These are phyloP conservation scores for Charadrius vociferus DNA, from an alignment of 2,113 vertebrate genomes.

Conservation along the genomic window DNA sequence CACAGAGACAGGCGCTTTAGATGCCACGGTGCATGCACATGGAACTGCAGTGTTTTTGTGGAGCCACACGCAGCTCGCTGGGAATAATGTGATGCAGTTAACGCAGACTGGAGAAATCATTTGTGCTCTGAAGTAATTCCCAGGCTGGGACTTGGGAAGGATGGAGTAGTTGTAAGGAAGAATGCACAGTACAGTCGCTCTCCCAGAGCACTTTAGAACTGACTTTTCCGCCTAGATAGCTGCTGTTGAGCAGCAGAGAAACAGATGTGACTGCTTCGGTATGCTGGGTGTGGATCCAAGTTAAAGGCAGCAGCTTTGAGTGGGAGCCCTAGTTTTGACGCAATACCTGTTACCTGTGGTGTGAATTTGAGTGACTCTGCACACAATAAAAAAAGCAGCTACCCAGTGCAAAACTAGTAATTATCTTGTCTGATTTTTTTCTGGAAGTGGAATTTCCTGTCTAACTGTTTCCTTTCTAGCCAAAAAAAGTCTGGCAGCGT, in stretches of 20 bases:
- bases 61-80: not conserved
- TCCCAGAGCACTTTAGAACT: not conserved
- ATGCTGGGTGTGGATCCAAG: not conserved
- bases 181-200: not conserved
- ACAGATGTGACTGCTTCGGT: not conserved
- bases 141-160: not conserved
- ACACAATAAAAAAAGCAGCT: not conserved
- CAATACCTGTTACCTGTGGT: not conserved
- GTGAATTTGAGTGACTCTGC: not conserved
- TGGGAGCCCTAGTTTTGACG: not conserved
- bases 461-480: not conserved
- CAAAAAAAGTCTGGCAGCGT: not conserved
- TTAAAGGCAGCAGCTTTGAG: not conserved
- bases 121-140: not conserved
- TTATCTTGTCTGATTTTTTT: not conserved
- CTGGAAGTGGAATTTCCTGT: not conserved
- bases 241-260: not conserved
- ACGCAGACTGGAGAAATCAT: not conserved
- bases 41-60: not conserved
- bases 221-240: not conserved
- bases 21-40: rapidly evolving
- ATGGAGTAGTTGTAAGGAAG: not conserved
- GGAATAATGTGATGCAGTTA: not conserved
- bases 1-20: not conserved
- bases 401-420: not conserved